Conservation (phyloP, 2,797 vertebrate genomes). For the Macroramphosus scolopax region DNA sequence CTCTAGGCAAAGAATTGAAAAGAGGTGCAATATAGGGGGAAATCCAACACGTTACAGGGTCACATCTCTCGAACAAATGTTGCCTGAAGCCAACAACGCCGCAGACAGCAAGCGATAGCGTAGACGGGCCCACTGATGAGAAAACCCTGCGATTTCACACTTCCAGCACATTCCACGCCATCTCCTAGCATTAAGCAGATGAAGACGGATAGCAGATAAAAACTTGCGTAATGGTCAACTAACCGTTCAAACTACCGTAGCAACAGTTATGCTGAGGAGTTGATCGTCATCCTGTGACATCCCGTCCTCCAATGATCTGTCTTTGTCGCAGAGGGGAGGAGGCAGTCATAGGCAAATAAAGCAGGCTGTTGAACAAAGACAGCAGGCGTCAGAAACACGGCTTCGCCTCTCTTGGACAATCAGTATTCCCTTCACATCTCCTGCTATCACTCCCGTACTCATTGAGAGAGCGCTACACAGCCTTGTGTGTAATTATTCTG, state of each 20-base stretch:
- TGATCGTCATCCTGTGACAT: slow-evolving; percentile 48
- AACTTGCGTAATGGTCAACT: slow-evolving; percentile 44
- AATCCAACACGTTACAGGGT: slow-evolving; percentile 43
- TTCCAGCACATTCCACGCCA: slow-evolving; percentile 36
- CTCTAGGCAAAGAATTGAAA: slow-evolving; percentile 47
- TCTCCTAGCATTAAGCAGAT: slow-evolving; percentile 44
- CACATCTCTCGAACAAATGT: slow-evolving; percentile 50
- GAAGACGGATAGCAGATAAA: slow-evolving; percentile 33
- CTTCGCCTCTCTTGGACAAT: slow-evolving; percentile 41
- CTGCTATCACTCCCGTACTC: slow-evolving; percentile 61
- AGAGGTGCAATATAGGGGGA: slow-evolving; percentile 40
- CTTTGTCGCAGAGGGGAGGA: slow-evolving; percentile 54
- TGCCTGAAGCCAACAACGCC: slow-evolving; percentile 46
- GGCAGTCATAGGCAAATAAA: slow-evolving; percentile 44
- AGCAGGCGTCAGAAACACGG: slow-evolving; percentile 45
- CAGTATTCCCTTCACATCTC: slow-evolving; percentile 73
- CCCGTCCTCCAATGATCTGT: slow-evolving; percentile 63
- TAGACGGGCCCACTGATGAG: slow-evolving; percentile 49
- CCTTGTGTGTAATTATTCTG: slow-evolving; percentile 76
- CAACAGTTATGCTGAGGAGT: slow-evolving; percentile 61
- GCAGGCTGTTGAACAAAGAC: slow-evolving; percentile 64
- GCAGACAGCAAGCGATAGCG: slow-evolving; percentile 38
- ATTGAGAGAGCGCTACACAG: slow-evolving; percentile 56
- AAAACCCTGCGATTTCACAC: slow-evolving; percentile 55
- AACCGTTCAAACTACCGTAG: slow-evolving; percentile 60